A percentile compares a stretch with the other conserved stretches of the same genome.
Conservation (phyloP, 2,797 vertebrate species). For the Sarcoramphus papa region DNA sequence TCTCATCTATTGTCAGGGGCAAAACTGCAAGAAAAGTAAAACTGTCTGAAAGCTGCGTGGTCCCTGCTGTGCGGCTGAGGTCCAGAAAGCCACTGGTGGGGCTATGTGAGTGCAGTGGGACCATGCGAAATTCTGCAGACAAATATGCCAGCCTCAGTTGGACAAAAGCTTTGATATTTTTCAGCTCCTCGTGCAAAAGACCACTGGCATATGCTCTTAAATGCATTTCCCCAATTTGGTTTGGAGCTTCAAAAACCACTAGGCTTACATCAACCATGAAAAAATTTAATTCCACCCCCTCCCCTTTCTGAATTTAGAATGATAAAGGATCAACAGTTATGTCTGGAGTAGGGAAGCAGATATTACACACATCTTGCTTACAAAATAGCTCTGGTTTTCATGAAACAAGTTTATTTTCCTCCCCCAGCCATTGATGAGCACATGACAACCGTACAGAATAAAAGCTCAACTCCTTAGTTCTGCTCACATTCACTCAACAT, state of each 20-base stretch:
- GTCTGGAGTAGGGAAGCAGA: constrained; percentile 6
- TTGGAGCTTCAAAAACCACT: constrained; percentile 18
- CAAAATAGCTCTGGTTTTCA: constrained; percentile 50
- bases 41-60: background rate
- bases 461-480: constrained; percentile 42
- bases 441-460: constrained; percentile 34
- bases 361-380: constrained; percentile 39
- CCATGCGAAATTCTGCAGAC: background rate
- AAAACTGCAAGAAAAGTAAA: background rate
- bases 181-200: background rate
- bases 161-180: constrained; percentile 22
- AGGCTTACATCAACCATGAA: constrained; percentile 1
- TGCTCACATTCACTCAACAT: constrained; percentile 37
- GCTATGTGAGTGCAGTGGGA: background rate
- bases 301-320: constrained; percentile 38
- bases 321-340: constrained; percentile 35
- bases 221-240: constrained; percentile 3
- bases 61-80: background rate
- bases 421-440: constrained; percentile 18
- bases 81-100: background rate
- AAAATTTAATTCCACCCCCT: constrained; percentile 2
- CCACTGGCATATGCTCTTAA: constrained; percentile 18
- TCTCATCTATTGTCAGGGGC: background rate
- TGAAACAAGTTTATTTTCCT: constrained; percentile 52
- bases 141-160: background rate